Base-by-base conservation (phyloP, 2,113 vertebrate species). In the Cheilinus undulatus region DNA sequence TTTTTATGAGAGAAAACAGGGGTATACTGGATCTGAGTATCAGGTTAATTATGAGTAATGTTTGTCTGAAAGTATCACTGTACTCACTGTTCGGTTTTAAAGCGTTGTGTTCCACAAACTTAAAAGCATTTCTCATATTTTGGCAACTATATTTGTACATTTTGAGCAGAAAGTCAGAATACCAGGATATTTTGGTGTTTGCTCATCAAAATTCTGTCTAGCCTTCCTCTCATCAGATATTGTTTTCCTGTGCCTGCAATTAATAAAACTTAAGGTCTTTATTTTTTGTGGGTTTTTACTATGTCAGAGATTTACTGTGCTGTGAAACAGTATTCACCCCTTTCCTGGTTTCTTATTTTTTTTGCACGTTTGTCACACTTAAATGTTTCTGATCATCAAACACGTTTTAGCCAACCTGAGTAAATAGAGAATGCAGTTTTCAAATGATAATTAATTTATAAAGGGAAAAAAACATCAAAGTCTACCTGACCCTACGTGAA, bases 161-260 rank as follows among this genome's bases (percentile, higher is more conserved):
- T 86, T 83, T 69, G 36, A 68, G 76, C 59, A 28, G 64, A 68
- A 83, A 65, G 61, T 78, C 30, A 80, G 34, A 45, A 26, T 63
- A 49, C 49, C 57, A 32, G 76, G 50, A 24, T 19, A 9, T 50
- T 76, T 40, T 34, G 27, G 53, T 51, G 54, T 56, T 77, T 50
- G 45, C 58, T 69, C 51, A 65, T 63, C 13, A 9, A 60, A 77
- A 42, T 70, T 63, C 73, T 60, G 62, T 58, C 19, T 50, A 82
- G 68, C 70, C 57, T 79, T 67, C 57, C 64, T 74, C 78, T 82
- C 59, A 26, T 20, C 36, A 51, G 46, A 81, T 46, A 50, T 63
- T 71, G 76, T 83, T 73, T 84, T 71, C 27, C 64, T 68, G 80
- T 90, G 84, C 83, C 84, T 89, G 87, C 69, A 34, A 63, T 80